Percentiles rank a stretch among this genome's conserved stretches.
Evolutionary conservation across 2,797 vertebrate genomes (phyloP).

Genomic region (Pelodytes ibericus): DNA sequence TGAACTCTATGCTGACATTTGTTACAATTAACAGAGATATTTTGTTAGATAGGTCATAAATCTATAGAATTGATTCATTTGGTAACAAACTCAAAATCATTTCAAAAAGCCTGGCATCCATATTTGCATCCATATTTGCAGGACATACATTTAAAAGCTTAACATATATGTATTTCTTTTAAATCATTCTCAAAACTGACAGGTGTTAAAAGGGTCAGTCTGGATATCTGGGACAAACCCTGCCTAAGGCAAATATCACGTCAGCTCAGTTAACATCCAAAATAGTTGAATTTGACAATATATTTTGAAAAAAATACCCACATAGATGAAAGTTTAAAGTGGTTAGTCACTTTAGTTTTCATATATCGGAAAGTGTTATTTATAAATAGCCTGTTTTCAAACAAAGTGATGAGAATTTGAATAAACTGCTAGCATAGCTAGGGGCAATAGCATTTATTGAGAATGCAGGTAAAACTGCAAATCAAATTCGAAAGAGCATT

Average conservation of each 20-base stretch:
- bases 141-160: background rate
- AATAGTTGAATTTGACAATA: background rate
- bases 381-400: no score
- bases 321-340: background rate
- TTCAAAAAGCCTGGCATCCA: background rate
- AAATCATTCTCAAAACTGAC: background rate
- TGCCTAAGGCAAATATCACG: background rate
- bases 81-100: no score
- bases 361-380: no score
- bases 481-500: no score
- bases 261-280: background rate
- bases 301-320: background rate
- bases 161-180: background rate
- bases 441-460: no score
- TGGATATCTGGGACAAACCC: background rate
- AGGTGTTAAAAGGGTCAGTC: constrained; percentile 4
- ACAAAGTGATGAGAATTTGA: no score
- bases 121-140: background rate
- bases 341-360: background rate
- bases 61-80: background rate
- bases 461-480: no score
- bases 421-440: no score
- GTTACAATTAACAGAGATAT: background rate
- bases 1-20: no score
- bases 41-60: background rate